phyloP scores from a whole-genome alignment of 2,888 invertebrate genomes.

The Archips crataeganus region DNA sequence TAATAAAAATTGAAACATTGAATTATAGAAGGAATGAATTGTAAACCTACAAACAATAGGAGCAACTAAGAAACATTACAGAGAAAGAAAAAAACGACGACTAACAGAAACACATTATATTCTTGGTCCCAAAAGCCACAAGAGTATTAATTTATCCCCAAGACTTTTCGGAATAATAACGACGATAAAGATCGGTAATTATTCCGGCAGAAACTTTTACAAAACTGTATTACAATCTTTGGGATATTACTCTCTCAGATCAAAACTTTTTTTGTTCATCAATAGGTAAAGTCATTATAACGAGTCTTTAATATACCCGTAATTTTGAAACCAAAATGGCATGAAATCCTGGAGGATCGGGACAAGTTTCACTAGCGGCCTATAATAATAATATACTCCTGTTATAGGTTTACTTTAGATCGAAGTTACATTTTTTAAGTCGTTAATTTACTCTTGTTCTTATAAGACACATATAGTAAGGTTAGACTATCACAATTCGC shows the following conservation, averaged over 20 bases:
- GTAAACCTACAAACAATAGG: neutral
- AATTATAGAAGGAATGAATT: neutral
- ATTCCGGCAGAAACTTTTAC: conserved; percentile 5
- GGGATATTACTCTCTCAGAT: neutral
- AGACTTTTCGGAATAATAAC: conserved; percentile 32
- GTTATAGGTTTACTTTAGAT: no score
- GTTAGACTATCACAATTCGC: neutral
- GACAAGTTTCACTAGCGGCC: no score
- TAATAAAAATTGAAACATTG: no score
- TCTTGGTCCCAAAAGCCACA: conserved; percentile 22
- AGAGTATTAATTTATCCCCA: conserved; percentile 35
- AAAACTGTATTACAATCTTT: neutral
- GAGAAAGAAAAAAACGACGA: neutral
- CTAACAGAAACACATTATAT: conserved; percentile 14
- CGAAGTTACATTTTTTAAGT: no score
- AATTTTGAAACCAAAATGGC: neutral
- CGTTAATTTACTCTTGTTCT: no score
- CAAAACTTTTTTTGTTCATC: neutral
- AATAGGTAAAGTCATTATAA: neutral
- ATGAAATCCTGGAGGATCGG: neutral
- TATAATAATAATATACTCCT: no score
- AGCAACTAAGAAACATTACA: neutral
- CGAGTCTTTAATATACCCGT: neutral
- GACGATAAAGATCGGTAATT: conserved; percentile 26
- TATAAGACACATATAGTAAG: neutral